Evolutionary conservation across 2,797 vertebrate species (phyloP).

Genomic region (Sparus aurata): DNA sequence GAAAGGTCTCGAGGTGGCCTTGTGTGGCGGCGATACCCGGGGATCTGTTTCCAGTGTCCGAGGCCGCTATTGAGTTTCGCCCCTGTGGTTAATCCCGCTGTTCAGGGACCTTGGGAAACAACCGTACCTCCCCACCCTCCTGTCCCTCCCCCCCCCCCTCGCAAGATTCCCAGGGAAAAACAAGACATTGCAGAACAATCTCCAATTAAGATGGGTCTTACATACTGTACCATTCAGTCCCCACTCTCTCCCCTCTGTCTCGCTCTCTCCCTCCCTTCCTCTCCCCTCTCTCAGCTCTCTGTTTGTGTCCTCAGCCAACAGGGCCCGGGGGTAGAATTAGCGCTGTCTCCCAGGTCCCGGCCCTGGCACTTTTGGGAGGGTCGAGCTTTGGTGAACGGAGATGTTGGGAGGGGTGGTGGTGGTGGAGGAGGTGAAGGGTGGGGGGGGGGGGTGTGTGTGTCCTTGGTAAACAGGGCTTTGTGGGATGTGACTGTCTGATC

Average conservation of each 20-base stretch:
- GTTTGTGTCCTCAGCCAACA: constrained; percentile 77
- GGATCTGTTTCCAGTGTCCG: constrained; percentile 83
- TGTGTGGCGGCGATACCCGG: constrained; percentile 76
- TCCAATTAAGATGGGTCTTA: constrained; percentile 86
- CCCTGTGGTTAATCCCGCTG: constrained; percentile 85
- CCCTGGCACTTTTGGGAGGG: constrained; percentile 78
- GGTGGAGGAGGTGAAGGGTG: constrained; percentile 41
- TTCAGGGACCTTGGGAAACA: constrained; percentile 87
- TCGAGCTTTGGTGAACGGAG: constrained; percentile 65
- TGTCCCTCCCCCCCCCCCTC: constrained; percentile 35
- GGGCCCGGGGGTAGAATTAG: constrained; percentile 82
- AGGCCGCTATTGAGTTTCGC: constrained; percentile 82
- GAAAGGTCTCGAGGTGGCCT: constrained; percentile 78
- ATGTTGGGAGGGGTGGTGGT: constrained; percentile 29
- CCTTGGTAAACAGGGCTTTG: constrained; percentile 86
- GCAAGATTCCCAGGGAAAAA: constrained; percentile 83
- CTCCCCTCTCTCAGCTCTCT: constrained; percentile 59
- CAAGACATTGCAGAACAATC: constrained; percentile 84
- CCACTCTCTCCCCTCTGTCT: constrained; percentile 55
- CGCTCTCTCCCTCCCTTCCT: constrained; percentile 49
- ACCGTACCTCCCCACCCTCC: constrained; percentile 62
- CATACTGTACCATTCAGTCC: constrained; percentile 83
- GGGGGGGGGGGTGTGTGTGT: constrained; percentile 69
- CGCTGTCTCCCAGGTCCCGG: constrained; percentile 84
- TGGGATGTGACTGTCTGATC: constrained; percentile 86